Evolutionary conservation across 2,797 vertebrate species (phyloP).

Genomic region (Enteromius fasciolatus): DNA sequence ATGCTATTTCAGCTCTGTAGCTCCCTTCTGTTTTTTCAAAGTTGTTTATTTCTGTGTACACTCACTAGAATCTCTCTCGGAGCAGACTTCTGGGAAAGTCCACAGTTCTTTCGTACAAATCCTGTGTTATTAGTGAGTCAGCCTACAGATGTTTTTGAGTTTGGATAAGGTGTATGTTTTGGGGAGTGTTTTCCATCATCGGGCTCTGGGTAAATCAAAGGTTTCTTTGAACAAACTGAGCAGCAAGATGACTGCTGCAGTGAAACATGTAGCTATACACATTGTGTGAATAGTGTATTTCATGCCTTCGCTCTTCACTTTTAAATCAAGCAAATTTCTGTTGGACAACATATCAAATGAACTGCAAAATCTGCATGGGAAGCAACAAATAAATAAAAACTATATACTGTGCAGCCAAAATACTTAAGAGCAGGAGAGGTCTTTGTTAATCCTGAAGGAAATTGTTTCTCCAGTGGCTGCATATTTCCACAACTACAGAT

Average conservation of each 20-base stretch:
- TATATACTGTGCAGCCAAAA: too few species aligned
- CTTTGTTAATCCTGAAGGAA: too few species aligned
- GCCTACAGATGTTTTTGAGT: constrained; percentile 5
- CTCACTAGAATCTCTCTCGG: background rate
- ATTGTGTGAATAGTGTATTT: background rate
- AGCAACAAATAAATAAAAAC: too few species aligned
- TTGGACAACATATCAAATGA: too few species aligned
- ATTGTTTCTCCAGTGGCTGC: too few species aligned
- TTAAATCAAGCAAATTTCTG: too few species aligned
- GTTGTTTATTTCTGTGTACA: constrained; percentile 1
- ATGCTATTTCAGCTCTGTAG: background rate
- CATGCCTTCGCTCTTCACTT: background rate
- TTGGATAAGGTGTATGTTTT: background rate
- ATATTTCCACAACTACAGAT: too few species aligned
- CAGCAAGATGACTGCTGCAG: background rate
- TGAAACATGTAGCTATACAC: background rate
- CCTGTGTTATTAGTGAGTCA: background rate
- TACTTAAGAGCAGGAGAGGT: too few species aligned
- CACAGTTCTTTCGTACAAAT: constrained; percentile 6
- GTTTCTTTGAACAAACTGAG: background rate
- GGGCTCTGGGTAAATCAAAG: background rate
- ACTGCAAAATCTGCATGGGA: too few species aligned
- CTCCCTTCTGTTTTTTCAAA: background rate
- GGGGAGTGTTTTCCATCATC: background rate
- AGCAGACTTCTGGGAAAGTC: background rate